Evolutionary conservation across 2,888 invertebrate species (phyloP).

Genomic region (Ceriagrion tenellum): DNA sequence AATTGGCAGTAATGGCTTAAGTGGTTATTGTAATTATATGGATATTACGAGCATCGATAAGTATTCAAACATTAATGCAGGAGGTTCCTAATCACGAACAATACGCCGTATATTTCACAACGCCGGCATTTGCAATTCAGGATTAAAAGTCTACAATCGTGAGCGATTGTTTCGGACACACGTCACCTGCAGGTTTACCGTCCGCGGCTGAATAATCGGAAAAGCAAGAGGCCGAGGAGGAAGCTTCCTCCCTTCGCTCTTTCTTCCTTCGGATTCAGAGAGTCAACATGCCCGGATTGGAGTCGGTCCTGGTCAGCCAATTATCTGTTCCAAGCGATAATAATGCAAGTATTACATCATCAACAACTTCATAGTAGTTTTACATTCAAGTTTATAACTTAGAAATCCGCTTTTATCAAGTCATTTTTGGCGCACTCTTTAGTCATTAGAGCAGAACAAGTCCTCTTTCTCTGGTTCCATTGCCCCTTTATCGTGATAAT

Average conservation of each 20-base stretch:
- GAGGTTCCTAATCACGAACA: not conserved
- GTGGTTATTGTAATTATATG: too few species aligned
- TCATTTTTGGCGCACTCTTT: not conserved
- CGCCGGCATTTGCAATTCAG: not conserved
- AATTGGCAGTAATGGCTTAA: too few species aligned
- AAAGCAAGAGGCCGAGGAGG: not conserved
- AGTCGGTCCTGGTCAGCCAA: not conserved
- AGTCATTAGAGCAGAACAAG: not conserved
- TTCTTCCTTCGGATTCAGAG: not conserved
- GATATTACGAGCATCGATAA: not conserved
- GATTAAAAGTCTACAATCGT: not conserved
- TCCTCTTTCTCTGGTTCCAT: not conserved
- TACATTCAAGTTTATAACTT: not conserved
- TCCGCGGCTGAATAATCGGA: not conserved
- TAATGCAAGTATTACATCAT: not conserved
- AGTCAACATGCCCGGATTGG: slow-evolving; percentile 7
- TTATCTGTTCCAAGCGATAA: not conserved
- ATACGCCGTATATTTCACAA: not conserved
- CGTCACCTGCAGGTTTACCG: not conserved
- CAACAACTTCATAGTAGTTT: not conserved
- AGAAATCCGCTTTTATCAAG: not conserved
- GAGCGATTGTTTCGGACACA: not conserved
- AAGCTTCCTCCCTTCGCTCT: not conserved
- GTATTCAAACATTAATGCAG: not conserved
- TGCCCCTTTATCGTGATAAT: not conserved